phyloP scores from a whole-genome alignment of 2,888 invertebrate genomes.

The Andrena marginata region DNA sequence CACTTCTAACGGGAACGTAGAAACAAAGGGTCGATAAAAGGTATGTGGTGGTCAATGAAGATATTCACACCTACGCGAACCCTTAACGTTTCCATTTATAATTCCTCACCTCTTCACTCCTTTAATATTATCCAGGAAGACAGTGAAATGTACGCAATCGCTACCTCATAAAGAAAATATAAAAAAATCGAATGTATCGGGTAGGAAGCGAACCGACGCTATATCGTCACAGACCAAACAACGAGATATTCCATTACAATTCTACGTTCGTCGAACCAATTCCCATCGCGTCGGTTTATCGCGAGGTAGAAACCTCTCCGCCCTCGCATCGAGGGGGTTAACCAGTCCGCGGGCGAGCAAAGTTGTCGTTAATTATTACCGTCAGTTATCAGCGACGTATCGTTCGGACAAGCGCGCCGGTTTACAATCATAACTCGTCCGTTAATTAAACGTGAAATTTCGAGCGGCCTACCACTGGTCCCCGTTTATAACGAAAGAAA shows the following conservation, averaged over 20 bases:
- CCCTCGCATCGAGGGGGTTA: slow-evolving; percentile 14
- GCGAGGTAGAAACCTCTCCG: background rate
- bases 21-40: background rate
- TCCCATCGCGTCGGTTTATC: slow-evolving; percentile 14
- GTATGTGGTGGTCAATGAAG: background rate
- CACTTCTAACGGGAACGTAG: background rate
- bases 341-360: slow-evolving; percentile 38
- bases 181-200: background rate
- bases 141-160: too few relatives aligned
- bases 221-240: slow-evolving; percentile 1
- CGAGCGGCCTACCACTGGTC: background rate
- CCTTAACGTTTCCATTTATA: too few relatives aligned
- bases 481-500: slow-evolving; percentile 24
- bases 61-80: too few relatives aligned
- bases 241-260: slow-evolving; percentile 25
- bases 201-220: background rate
- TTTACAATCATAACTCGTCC: slow-evolving; percentile 50
- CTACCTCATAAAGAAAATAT: too few relatives aligned
- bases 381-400: slow-evolving; percentile 27
- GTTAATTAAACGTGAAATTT: slow-evolving; percentile 61
- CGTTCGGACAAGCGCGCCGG: slow-evolving; percentile 24
- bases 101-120: too few relatives aligned
- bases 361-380: slow-evolving; percentile 53
- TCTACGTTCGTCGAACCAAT: slow-evolving; percentile 10
- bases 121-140: too few relatives aligned